Conservation (phyloP, 2,888 invertebrate species). For the Trichopria drosophilae region DNA sequence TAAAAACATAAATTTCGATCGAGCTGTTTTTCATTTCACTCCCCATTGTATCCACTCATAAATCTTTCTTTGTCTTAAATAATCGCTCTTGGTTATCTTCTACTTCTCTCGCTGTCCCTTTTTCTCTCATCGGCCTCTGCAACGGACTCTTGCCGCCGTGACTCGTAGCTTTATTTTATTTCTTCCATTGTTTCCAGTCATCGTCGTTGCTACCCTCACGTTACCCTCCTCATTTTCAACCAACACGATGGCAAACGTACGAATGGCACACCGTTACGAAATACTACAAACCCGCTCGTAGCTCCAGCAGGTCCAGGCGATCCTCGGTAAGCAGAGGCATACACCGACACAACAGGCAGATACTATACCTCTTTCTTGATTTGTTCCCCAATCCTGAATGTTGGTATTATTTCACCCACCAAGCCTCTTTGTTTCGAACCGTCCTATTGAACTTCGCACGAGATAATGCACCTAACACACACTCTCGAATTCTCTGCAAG, state of each 20-base stretch:
- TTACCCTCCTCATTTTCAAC: constrained; percentile 50
- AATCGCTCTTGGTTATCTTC: constrained; percentile 38
- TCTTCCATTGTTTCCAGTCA: constrained; percentile 53
- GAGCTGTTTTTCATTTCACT: no score
- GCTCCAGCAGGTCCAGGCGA: constrained; percentile 7
- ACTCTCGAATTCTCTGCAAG: constrained; percentile 26
- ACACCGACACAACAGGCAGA: constrained; percentile 35
- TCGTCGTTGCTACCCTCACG: constrained; percentile 46
- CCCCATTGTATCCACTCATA: no score
- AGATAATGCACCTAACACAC: constrained; percentile 51
- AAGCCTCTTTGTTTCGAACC: constrained; percentile 53
- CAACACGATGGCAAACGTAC: constrained; percentile 37
- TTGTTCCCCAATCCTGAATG: constrained; percentile 48
- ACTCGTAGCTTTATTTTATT: constrained; percentile 54
- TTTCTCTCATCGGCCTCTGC: constrained; percentile 33
- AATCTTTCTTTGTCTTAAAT: constrained; percentile 39
- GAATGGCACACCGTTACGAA: no score
- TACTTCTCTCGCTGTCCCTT: constrained; percentile 33
- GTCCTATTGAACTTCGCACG: constrained; percentile 52
- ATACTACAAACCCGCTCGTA: constrained; percentile 31
- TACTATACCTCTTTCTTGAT: constrained; percentile 50
- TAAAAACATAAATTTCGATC: no score
- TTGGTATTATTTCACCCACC: constrained; percentile 53
- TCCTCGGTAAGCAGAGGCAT: constrained; percentile 25
- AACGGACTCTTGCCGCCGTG: constrained; percentile 27